Evolutionary conservation across 2,797 vertebrate species (phyloP), one percentile per base, ranked within the genome.

Genomic region (Hydrophis major): DNA sequence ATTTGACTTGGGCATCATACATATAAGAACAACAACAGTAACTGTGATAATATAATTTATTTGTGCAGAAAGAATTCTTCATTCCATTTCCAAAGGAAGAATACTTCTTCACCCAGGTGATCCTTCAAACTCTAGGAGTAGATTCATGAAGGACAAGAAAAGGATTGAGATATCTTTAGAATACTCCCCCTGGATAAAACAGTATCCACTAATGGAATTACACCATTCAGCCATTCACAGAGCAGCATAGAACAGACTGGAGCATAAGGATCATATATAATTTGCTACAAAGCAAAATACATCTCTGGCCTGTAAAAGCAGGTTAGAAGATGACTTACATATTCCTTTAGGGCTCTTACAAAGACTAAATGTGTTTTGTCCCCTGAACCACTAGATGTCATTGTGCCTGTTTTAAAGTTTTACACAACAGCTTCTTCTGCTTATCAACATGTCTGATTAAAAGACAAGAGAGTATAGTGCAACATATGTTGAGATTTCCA

Each of bases 361-460:
- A 93, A 47, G 88, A 94, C 56, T 8, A 66, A 95, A 94, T 32
- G 16, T 1, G 2, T 94, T 94, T 97, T 94, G 0, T 14, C 3
- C 57, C 28, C 55, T 90, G 56, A 32, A 93, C 97, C 98, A 96
- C 97, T 97, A 98, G 97, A 95, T 97, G 98, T 98, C 97, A 96
- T 97, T 74, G 2, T 97, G 32, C 93, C 95, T 97, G 94, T 93
- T 97, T 96, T 94, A 93, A 95, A 97, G 91, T 94, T 91, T 87
- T 55, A 7, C 16, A 42, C 4, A 12, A 42, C 6, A 1, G 7
- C 1, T 69, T 91, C 13, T 94, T 95, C 42, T 87, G 32, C 55
- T 93, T 93, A 93, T 53, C 83, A 94, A 83, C 89, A 95, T 88
- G 95, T 95, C 28, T 12, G 74, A 92, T 93, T 90, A 92, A 92